A percentile compares a stretch with the other conserved stretches of the same genome.
These are phyloP conservation scores for Ephialtes manifestator DNA, from an alignment of 2,888 invertebrate species.

Conservation along the genomic window DNA sequence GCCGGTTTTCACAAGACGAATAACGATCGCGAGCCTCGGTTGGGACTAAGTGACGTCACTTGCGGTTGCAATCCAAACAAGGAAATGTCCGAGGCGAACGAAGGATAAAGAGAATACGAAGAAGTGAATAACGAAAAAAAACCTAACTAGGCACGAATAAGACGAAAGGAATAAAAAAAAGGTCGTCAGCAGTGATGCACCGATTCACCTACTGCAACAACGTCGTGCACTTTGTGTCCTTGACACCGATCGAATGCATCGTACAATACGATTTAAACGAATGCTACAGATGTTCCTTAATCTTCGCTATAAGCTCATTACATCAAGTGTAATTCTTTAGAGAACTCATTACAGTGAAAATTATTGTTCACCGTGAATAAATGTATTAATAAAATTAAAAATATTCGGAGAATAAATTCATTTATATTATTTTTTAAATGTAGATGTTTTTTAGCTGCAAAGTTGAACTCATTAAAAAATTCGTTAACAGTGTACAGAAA, in stretches of 20 bases:
- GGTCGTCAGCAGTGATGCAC: slow-evolving; percentile 1
- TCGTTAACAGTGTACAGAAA: too few species aligned
- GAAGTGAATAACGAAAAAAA: slow-evolving; percentile 77
- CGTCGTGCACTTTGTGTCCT: slow-evolving; percentile 61
- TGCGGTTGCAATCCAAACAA: slow-evolving; percentile 76
- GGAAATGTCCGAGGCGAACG: slow-evolving; percentile 73
- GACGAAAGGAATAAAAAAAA: not conserved
- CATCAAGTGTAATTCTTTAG: not conserved
- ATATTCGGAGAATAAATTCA: too few species aligned
- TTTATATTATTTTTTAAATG: not conserved
- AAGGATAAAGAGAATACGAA: slow-evolving; percentile 58
- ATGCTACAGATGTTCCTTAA: not conserved
- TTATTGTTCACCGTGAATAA: not conserved
- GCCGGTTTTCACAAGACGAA: slow-evolving; percentile 32
- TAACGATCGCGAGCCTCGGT: slow-evolving; percentile 27
- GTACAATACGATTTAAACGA: slow-evolving; percentile 37
- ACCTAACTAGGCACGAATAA: slow-evolving; percentile 27
- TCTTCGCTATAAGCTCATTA: not conserved
- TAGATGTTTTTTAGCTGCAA: not conserved
- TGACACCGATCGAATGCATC: slow-evolving; percentile 64
- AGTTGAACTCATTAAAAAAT: too few species aligned
- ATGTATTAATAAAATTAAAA: too few species aligned
- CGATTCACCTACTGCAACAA: slow-evolving; percentile 20
- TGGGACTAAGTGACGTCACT: slow-evolving; percentile 76
- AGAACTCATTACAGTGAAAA: not conserved